Evolutionary conservation across 2,888 invertebrate species (phyloP), one percentile per base, ranked within the genome.

Genomic region (Drosophila mayaguana): DNA sequence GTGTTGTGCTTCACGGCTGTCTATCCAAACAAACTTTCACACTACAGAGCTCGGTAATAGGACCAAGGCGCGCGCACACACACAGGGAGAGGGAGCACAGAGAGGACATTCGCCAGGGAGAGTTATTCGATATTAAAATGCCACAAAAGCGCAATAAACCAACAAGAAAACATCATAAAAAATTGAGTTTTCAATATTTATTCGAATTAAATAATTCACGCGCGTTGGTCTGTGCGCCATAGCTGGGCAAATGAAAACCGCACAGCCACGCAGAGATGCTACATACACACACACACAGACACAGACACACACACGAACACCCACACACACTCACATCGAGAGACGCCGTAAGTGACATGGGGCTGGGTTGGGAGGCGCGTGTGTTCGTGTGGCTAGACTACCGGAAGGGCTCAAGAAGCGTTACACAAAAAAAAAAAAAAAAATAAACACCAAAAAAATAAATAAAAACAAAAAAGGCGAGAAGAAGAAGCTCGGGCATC

Each of bases 141-240:
- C 86, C 86, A 78, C 88, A 80, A 88, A 84, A 83, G 83, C 66
- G 83, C 86, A 83, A 84, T 88, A 84, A 84, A 78, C 86, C 83
- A 83, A 84, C 86, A 78, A 75, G 83, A 71, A 88, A 88, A 80
- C 80, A 88, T 75, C 78, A 85, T 84, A 85, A 88, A 85, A 84
- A 84, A 84, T 88, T 68, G 83, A 84, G 88, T 84, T 84, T 80
- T 88, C 84, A 88, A 84, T 88, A 84, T 84, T 85, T 84, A 88
- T 84, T 74, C 86, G 84, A 88, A 88, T 85, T 84, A 84, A 84
- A 84, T 84, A 88, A 84, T 85, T 84, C 83, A 84, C 83, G 75
- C 73, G 83, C 69, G 45, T 73, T 71, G 77, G 72, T 62, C 72
- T 46, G 62, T 11, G 54, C 36, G 18, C 43, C 42, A 61, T 42